Evolutionary conservation across 2,888 invertebrate genomes (phyloP).

Genomic region (Encarsia formosa): DNA sequence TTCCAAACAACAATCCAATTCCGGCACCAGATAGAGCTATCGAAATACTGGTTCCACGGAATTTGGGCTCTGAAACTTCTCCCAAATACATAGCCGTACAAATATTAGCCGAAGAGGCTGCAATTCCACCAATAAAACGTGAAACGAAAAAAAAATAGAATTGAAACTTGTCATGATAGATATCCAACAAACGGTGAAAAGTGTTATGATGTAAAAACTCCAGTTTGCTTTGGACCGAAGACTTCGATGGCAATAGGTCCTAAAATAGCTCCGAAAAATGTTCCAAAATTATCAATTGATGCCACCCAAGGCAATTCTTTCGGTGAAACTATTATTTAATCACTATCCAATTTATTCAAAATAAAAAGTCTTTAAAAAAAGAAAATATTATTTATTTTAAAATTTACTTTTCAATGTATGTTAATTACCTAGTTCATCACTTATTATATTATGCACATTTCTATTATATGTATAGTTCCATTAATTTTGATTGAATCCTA

Average conservation of each 20-base stretch:
- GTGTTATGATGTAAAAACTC: conserved; percentile 28
- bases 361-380: too few species aligned
- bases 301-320: conserved; percentile 36
- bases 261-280: background rate
- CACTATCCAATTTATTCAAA: too few species aligned
- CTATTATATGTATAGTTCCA: too few species aligned
- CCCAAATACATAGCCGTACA: conserved; percentile 38
- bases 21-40: conserved; percentile 36
- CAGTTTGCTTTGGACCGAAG: conserved; percentile 29
- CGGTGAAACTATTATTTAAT: too few species aligned
- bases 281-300: conserved; percentile 24
- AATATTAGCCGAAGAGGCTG: conserved; percentile 33
- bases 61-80: conserved; percentile 35
- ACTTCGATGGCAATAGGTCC: background rate
- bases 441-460: too few species aligned
- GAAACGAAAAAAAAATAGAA: conserved; percentile 31
- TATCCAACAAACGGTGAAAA: conserved; percentile 29
- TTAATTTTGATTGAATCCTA: too few species aligned
- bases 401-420: too few species aligned
- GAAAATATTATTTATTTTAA: too few species aligned
- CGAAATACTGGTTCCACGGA: conserved; percentile 39
- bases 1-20: conserved; percentile 40
- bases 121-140: conserved; percentile 30
- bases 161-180: conserved; percentile 29
- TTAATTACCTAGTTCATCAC: too few species aligned